phyloP scores from a whole-genome alignment of 2,113 vertebrate species.

The Platanista minor region DNA sequence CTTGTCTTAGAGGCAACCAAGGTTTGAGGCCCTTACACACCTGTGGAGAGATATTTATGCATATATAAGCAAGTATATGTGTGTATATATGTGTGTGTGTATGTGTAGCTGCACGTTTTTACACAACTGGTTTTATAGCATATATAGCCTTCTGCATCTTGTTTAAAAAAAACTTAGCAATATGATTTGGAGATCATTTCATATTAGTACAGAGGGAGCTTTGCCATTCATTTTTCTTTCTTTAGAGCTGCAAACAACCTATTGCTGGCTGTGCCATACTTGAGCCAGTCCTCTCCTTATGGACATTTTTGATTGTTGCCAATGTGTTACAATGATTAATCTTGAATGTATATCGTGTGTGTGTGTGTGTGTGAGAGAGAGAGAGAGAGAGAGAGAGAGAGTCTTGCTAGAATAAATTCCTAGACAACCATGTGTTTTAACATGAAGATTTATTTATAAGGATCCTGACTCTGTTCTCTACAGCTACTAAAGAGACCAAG shows the following conservation, averaged over 20 bases:
- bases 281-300: neutral
- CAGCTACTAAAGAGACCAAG: neutral
- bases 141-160: neutral
- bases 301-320: neutral
- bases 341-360: neutral
- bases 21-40: neutral
- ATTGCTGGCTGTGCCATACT: neutral
- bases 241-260: neutral
- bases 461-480: neutral
- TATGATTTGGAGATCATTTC: slow-evolving; percentile 4
- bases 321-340: neutral
- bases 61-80: neutral
- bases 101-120: neutral
- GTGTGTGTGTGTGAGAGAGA: neutral
- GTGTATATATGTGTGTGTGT: neutral
- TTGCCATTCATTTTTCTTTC: neutral
- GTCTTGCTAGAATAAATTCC: neutral
- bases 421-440: neutral
- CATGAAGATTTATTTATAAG: neutral
- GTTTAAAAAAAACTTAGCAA: neutral
- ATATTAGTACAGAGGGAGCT: neutral
- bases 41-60: neutral
- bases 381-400: neutral
- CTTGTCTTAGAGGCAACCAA: neutral
- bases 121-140: neutral